Percentiles rank a stretch among this genome's conserved stretches.
phyloP scores from a whole-genome alignment of 2,888 invertebrate species.

The Thysanoteuthis rhombus region DNA sequence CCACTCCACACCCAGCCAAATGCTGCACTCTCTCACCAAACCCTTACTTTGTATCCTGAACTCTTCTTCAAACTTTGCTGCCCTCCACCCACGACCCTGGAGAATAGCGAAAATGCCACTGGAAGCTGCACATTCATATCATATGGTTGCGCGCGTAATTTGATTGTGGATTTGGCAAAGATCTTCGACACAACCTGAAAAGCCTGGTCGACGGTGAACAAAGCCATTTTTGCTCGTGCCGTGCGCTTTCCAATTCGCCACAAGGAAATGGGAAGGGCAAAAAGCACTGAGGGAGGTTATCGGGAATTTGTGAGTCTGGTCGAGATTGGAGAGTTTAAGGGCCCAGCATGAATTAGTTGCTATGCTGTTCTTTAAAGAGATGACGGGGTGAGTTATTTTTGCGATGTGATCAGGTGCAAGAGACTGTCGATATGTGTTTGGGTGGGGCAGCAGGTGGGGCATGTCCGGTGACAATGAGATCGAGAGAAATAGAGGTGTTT shows the following conservation, averaged over 20 bases:
- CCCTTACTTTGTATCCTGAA: too few species aligned
- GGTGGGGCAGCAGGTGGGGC: neutral
- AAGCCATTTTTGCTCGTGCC: neutral
- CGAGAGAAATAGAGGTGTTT: neutral
- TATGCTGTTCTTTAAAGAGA: neutral
- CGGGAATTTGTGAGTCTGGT: neutral
- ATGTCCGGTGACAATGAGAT: neutral
- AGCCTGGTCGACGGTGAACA: neutral
- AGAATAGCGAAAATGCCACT: neutral
- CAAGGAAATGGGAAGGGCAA: neutral
- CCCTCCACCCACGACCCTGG: neutral
- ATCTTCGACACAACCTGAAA: neutral
- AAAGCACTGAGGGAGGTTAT: neutral
- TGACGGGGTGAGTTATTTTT: neutral
- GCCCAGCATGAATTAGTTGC: neutral
- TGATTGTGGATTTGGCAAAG: neutral
- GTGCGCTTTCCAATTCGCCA: neutral
- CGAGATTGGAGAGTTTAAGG: neutral
- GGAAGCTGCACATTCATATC: conserved; percentile 12
- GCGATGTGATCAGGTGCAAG: neutral
- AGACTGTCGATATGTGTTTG: neutral
- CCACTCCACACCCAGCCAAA: too few species aligned
- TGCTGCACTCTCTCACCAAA: too few species aligned
- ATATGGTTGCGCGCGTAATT: neutral
- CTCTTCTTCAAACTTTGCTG: neutral